These are phyloP conservation scores for Linepithema humile DNA, from an alignment of 1,140 invertebrate species.

Conservation along the genomic window DNA sequence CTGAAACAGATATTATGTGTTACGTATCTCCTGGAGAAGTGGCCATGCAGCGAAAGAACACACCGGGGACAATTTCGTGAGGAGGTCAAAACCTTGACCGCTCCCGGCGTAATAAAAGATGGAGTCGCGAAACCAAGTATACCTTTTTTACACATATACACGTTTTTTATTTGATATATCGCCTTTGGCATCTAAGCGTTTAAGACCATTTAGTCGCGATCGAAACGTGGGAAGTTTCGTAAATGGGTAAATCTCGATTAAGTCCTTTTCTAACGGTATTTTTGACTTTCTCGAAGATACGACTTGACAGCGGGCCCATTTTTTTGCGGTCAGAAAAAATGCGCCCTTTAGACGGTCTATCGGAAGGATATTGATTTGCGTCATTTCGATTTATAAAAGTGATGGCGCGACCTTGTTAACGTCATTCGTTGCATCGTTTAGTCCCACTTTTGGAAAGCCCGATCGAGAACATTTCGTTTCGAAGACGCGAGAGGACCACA, in stretches of 20 bases:
- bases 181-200: constrained; percentile 19
- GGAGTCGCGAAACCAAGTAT: constrained; percentile 4
- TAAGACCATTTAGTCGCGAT: constrained; percentile 12
- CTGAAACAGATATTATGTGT: constrained; percentile 27
- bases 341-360: constrained; percentile 46
- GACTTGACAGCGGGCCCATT: constrained; percentile 61
- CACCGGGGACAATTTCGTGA: not conserved
- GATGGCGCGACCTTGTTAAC: not conserved
- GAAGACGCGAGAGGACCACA: not conserved
- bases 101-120: constrained; percentile 39
- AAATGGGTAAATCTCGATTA: not conserved
- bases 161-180: constrained; percentile 51
- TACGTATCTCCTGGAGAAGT: constrained; percentile 28
- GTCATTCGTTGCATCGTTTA: not conserved
- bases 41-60: constrained; percentile 2
- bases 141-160: constrained; percentile 56
- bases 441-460: not conserved
- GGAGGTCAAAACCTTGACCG: constrained; percentile 58
- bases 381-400: not conserved
- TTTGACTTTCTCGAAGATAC: not conserved
- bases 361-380: not conserved
- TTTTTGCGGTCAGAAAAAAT: constrained; percentile 71
- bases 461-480: not conserved
- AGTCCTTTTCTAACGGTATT: constrained; percentile 21
- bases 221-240: not conserved